A percentile compares a stretch with the other conserved stretches of the same genome.
These are phyloP conservation scores for Mechanitis mazaeus DNA, from an alignment of 2,888 invertebrate species.

Conservation along the genomic window DNA sequence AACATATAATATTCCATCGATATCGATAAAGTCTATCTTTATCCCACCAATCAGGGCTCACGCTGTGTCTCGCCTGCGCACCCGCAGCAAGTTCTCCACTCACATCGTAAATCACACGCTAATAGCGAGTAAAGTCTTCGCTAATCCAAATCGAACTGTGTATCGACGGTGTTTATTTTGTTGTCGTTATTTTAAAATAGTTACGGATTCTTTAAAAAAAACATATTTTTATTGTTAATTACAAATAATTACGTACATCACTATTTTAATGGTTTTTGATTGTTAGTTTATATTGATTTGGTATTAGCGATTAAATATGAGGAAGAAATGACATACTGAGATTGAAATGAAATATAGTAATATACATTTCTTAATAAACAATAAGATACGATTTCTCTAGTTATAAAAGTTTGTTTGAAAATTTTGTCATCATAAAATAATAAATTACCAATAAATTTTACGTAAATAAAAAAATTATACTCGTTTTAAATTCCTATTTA, in stretches of 20 bases:
- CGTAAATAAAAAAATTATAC: not conserved
- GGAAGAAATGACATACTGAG: too few species aligned
- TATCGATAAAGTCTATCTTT: slow-evolving; percentile 34
- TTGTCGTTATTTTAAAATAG: slow-evolving; percentile 11
- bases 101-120: slow-evolving; percentile 72
- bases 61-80: slow-evolving; percentile 60
- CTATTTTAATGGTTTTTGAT: not conserved
- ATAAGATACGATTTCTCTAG: too few species aligned
- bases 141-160: slow-evolving; percentile 67
- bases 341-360: too few species aligned
- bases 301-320: too few species aligned
- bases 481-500: slow-evolving; percentile 5
- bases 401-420: too few species aligned
- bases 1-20: too few species aligned
- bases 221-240: not conserved
- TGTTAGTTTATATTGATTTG: too few species aligned
- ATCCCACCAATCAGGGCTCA: slow-evolving; percentile 48
- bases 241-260: not conserved
- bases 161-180: slow-evolving; percentile 9
- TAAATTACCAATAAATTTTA: too few species aligned
- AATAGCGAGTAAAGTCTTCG: slow-evolving; percentile 73
- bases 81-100: slow-evolving; percentile 44
- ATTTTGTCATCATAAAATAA: too few species aligned
- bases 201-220: not conserved
- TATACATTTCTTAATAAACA: too few species aligned